Conservation (phyloP, 2,797 vertebrate species). For the Cyclura pinguis region DNA sequence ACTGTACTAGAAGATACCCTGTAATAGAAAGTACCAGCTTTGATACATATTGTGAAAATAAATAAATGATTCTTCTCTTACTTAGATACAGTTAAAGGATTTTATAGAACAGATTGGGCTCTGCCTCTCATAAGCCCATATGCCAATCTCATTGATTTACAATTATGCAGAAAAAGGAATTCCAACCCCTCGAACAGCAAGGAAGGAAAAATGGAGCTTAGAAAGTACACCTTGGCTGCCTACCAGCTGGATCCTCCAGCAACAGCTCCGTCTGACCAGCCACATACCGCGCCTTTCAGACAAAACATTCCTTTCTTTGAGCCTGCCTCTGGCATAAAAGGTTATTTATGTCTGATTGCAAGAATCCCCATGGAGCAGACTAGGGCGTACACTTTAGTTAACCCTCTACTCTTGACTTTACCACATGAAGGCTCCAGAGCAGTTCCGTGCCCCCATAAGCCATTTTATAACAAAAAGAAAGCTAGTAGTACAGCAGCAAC, state of each 20-base stretch:
- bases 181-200: not conserved
- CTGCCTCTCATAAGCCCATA: not conserved
- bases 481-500: fast-evolving
- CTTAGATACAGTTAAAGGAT: not conserved
- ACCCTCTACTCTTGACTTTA: constrained; percentile 4
- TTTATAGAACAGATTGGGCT: not conserved
- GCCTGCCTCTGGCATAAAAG: constrained; percentile 10
- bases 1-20: not conserved
- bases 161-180: not conserved
- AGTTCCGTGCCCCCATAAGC: fast-evolving
- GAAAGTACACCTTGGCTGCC: constrained; percentile 44
- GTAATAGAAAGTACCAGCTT: not conserved
- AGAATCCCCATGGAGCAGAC: constrained; percentile 27
- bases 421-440: constrained; percentile 5
- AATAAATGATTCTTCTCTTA: not conserved
- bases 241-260: not conserved
- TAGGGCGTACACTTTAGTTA: constrained; percentile 22
- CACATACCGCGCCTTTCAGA: constrained; percentile 53
- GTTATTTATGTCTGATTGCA: constrained; percentile 48
- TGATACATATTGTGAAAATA: not conserved
- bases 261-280: constrained; percentile 38
- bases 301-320: constrained; percentile 57
- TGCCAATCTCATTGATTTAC: not conserved
- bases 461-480: not conserved
- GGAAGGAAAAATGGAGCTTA: not conserved